Evolutionary conservation across 2,797 vertebrate species (phyloP).

Genomic region (Semotilus atromaculatus): DNA sequence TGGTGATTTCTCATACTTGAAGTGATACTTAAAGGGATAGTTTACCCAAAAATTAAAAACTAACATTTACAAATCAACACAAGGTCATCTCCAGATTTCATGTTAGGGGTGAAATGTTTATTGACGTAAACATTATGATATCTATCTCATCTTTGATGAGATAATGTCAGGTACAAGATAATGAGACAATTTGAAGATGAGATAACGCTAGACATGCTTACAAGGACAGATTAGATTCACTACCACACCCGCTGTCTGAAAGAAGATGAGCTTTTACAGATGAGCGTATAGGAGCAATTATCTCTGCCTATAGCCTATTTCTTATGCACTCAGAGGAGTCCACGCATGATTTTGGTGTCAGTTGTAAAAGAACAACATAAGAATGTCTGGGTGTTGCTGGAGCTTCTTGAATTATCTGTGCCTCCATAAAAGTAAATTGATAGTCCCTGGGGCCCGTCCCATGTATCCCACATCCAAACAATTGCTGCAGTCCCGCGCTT

Average conservation of each 20-base stretch:
- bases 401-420: constrained; percentile 26
- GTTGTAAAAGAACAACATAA: constrained; percentile 40
- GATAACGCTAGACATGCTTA: constrained; percentile 21
- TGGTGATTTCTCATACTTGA: too few relatives aligned
- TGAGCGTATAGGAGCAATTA: constrained; percentile 13
- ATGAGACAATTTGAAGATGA: constrained; percentile 15
- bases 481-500: constrained; percentile 13
- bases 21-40: too few relatives aligned
- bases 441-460: constrained; percentile 39
- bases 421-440: constrained; percentile 38
- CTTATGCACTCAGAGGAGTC: constrained; percentile 8
- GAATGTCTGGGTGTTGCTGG: constrained; percentile 30
- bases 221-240: constrained; percentile 38
- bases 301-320: constrained; percentile 11
- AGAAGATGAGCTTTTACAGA: constrained; percentile 21
- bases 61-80: not conserved
- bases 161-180: not conserved
- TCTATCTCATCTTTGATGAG: constrained; percentile 18
- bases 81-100: not conserved
- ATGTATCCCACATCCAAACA: constrained; percentile 35
- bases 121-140: not conserved
- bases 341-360: constrained; percentile 24
- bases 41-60: too few relatives aligned
- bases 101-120: not conserved
- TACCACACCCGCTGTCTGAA: constrained; percentile 38